Conservation (phyloP, 2,113 vertebrate species). For the Willisornis vidua region DNA sequence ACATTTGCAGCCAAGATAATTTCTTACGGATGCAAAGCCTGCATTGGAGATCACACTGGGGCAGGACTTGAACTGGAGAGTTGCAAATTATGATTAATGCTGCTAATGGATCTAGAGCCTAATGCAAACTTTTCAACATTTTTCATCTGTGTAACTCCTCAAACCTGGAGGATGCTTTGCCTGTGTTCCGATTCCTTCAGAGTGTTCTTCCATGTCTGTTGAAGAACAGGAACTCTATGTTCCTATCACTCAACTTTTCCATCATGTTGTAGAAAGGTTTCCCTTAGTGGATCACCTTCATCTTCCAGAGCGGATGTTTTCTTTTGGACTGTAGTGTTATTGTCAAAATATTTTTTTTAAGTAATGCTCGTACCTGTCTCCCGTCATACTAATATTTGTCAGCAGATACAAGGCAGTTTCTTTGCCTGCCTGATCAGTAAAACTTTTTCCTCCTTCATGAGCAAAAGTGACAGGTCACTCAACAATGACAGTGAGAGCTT, state of each 20-base stretch:
- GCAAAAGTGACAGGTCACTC: not conserved
- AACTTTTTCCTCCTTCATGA: not conserved
- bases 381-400: not conserved
- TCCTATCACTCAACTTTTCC: not conserved
- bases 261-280: not conserved
- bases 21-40: not conserved
- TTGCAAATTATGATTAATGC: not conserved
- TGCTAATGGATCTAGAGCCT: not conserved
- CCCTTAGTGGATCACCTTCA: not conserved
- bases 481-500: not conserved
- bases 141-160: not conserved
- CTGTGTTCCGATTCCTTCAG: accelerated
- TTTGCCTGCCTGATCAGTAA: not conserved
- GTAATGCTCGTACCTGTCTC: not conserved
- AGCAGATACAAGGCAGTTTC: not conserved
- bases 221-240: not conserved
- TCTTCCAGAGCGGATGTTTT: not conserved
- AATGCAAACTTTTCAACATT: not conserved
- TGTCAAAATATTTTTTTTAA: not conserved
- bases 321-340: not conserved
- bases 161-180: not conserved
- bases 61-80: not conserved
- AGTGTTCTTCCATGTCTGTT: not conserved
- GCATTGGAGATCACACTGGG: not conserved
- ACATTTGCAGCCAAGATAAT: not conserved